Base-by-base conservation (phyloP, 2,797 vertebrate genomes). In the Sciurus carolinensis region DNA sequence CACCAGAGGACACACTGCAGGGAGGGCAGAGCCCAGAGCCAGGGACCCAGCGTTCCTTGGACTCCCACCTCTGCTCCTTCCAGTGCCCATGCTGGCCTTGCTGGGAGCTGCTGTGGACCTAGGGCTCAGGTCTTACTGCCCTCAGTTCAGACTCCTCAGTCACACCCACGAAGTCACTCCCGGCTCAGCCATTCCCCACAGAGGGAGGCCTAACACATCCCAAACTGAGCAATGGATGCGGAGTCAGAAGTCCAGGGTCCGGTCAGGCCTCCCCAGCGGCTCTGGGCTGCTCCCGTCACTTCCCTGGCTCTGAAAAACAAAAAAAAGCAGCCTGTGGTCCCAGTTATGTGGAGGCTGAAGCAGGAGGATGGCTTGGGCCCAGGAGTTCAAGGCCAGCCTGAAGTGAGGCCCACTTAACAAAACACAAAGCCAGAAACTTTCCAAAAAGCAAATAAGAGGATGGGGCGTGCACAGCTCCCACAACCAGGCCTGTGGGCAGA, bases 381-480 rank as follows among this genome's bases (percentile, higher is more conserved):
- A 54, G 24, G 17, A 42, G n/a, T 67, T 69, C 36, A 18, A 54
- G 44, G 66, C 24, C 64, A 44, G 28, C 28, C 64, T 67, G 9
- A 73, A 22, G 64, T 52, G n/a, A 85, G 20, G 24, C 36, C 28
- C 28, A 12, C 44, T 26, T 44, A 71, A 22, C 36, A 57, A 57
- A 33, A 47, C 42, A 59, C 33, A 47, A 22, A 89, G 15, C 8
- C 24, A 92, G 67, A 77, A 47, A 44, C 44, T 4, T 28, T 26
- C 30, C 10, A 6, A 24, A 80, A 57, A 75, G 44, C 20, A 92
- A 79, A 47, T 0, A 17, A 22, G 44, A 62, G 3, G 2, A 2
- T 24, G 73, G 33, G 30, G 57, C 0, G 1, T 2, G 9, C 54
- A n/a, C 0, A 3, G 7, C 22, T 3, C 28, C 30, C 13, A 24